Evolutionary conservation across 2,113 vertebrate genomes (phyloP), one percentile per base, ranked within the genome.

Genomic region (Hipposideros armiger): DNA sequence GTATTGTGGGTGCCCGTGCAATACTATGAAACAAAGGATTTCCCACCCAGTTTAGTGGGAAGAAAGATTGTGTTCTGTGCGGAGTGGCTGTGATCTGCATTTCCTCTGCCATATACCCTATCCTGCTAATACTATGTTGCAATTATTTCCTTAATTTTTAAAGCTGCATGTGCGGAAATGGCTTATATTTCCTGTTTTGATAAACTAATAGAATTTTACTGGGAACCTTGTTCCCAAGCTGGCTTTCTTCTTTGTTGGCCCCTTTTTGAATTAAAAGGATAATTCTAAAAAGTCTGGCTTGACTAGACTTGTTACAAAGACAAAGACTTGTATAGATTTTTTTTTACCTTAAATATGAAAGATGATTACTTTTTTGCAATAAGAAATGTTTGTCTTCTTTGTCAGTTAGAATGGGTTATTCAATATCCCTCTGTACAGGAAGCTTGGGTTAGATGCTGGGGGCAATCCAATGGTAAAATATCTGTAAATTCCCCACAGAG

Each of bases 141-240:
- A 97, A 97, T 98, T 88, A 97, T 98, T 98, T 98, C 98, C 96
- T 76, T 97, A 62, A 93, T 95, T 97, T 98, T 97, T 97, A 98
- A 93, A 97, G 97, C 97, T 98, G 96, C 93, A 67, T 98, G 96
- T 98, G 92, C 96, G 98, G 97, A 98, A 98, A 98, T 97, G 98
- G 97, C 98, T 98, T 98, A 98, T 98, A 98, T 97, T 98, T 98
- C 98, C 98, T 98, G 97, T 74, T 96, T 98, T 98, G 98, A 98
- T 98, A 97, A 97, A 96, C 95, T 95, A 92, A 87, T n/a, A 97
- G 88, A 97, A 89, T 80, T 97, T 88, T 96, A 95, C 97, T 97
- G 98, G 90, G 98, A 98, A 96, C 94, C 93, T 96, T 95, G 82
- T 97, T 96, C 81, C 88, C 58, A 90, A 60, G n/a, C 86, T 97